Percentiles rank a stretch among this genome's conserved stretches.
Evolutionary conservation across 2,797 vertebrate species (phyloP).

Genomic region (Acrossocheilus fasciatus): DNA sequence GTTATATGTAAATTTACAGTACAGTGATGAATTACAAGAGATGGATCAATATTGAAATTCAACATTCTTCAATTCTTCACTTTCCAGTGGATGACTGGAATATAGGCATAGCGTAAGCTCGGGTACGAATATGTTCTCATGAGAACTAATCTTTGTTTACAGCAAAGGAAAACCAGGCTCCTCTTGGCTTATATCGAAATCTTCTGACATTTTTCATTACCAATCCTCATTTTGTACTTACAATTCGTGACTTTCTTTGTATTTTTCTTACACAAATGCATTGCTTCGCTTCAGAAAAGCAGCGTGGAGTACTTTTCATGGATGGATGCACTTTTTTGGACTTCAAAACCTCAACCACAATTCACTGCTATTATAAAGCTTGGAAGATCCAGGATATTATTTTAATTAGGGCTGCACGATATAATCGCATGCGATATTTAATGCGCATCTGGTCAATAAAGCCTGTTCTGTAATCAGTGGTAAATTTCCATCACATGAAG

Average conservation of each 20-base stretch:
- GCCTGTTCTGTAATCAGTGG: no score
- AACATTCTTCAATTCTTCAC: background rate
- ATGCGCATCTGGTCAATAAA: no score
- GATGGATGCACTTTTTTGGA: no score
- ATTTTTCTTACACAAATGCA: background rate
- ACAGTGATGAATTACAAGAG: background rate
- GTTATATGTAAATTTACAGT: background rate
- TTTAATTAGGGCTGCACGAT: no score
- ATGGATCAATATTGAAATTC: background rate
- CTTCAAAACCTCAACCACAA: no score
- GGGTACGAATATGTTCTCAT: no score
- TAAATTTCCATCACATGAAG: no score
- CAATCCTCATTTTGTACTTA: background rate
- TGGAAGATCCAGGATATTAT: no score
- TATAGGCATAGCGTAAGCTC: background rate
- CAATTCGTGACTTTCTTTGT: background rate
- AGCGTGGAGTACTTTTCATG: no score
- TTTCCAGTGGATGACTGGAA: no score
- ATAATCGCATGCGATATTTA: no score
- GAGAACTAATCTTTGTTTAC: background rate
- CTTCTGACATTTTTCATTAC: background rate
- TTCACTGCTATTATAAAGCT: no score
- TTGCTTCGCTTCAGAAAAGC: background rate
- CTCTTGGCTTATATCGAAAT: background rate
- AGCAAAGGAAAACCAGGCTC: background rate